Conservation (phyloP, 2,797 vertebrate species). For the Naso thynnoides region DNA sequence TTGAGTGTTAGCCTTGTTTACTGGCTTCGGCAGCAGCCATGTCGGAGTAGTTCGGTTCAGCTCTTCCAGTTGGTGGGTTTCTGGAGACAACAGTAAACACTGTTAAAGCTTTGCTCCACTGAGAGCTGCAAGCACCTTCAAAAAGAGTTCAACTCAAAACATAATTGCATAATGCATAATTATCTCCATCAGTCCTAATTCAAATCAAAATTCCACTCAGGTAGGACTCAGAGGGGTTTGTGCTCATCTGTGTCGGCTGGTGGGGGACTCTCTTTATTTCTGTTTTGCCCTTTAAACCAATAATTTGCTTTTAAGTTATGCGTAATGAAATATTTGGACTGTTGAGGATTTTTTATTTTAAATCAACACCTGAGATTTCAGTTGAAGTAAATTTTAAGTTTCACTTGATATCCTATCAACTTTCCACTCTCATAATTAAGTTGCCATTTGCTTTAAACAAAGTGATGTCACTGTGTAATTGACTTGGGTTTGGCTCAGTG, state of each 20-base stretch:
- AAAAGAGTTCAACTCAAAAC: constrained; percentile 13
- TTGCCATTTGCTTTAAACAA: constrained; percentile 33
- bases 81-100: constrained; percentile 30
- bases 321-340: constrained; percentile 12
- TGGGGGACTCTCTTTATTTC: constrained; percentile 24
- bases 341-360: too few relatives aligned
- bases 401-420: background rate
- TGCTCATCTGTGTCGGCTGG: constrained; percentile 23
- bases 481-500: background rate
- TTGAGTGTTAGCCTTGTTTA: constrained; percentile 28
- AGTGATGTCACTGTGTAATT: constrained; percentile 11
- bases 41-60: constrained; percentile 33
- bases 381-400: background rate
- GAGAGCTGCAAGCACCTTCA: constrained; percentile 12
- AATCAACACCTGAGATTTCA: constrained; percentile 10
- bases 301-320: constrained; percentile 19
- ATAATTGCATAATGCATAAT: constrained; percentile 22
- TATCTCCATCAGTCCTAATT: constrained; percentile 24
- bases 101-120: constrained; percentile 3
- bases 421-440: constrained; percentile 11
- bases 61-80: constrained; percentile 14
- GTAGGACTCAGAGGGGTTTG: constrained; percentile 21
- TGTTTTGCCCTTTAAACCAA: constrained; percentile 48
- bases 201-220: constrained; percentile 44
- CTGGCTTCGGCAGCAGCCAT: constrained; percentile 39